These are phyloP conservation scores for Pristionchus exspectatus DNA, from an alignment of 2,888 invertebrate genomes.

Conservation along the genomic window DNA sequence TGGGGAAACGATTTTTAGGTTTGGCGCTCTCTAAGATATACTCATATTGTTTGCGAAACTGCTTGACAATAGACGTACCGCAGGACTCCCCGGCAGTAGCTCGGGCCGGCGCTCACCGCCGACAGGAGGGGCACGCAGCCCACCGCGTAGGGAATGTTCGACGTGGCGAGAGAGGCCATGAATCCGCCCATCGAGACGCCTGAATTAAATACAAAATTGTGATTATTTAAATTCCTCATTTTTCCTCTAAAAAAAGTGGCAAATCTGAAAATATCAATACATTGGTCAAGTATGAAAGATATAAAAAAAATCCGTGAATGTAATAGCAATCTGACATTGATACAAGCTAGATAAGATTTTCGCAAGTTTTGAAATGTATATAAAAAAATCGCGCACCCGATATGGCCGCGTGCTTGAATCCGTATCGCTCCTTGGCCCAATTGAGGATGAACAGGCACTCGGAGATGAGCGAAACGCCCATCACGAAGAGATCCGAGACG, in stretches of 20 bases:
- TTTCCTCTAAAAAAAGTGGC: not conserved
- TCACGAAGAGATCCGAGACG: conserved; percentile 97
- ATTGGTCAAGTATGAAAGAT: too few species aligned
- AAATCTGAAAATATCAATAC: too few species aligned
- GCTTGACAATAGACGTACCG: too few species aligned
- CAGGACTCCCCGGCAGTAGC: conserved; percentile 87
- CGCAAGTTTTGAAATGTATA: too few species aligned
- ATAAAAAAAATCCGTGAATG: too few species aligned
- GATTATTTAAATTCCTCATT: not conserved
- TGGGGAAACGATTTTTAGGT: too few species aligned
- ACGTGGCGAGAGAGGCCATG: conserved; percentile 98
- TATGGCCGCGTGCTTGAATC: conserved; percentile 93
- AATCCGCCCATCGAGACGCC: conserved; percentile 81
- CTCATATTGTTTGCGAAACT: too few species aligned
- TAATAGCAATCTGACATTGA: too few species aligned
- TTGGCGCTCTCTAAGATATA: too few species aligned
- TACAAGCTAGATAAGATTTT: too few species aligned
- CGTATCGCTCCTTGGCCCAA: conserved; percentile 91
- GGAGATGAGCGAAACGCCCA: conserved; percentile 96
- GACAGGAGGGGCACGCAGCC: conserved; percentile 38
- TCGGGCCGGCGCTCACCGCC: conserved; percentile 89
- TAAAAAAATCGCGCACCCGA: too few species aligned
- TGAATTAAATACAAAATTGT: too few species aligned
- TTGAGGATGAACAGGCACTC: conserved; percentile 91
- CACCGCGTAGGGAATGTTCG: conserved; percentile 95